A percentile compares a stretch with the other conserved stretches of the same genome.
Evolutionary conservation across 2,113 vertebrate genomes (phyloP).

Genomic region (Gnathonemus longibarbis): DNA sequence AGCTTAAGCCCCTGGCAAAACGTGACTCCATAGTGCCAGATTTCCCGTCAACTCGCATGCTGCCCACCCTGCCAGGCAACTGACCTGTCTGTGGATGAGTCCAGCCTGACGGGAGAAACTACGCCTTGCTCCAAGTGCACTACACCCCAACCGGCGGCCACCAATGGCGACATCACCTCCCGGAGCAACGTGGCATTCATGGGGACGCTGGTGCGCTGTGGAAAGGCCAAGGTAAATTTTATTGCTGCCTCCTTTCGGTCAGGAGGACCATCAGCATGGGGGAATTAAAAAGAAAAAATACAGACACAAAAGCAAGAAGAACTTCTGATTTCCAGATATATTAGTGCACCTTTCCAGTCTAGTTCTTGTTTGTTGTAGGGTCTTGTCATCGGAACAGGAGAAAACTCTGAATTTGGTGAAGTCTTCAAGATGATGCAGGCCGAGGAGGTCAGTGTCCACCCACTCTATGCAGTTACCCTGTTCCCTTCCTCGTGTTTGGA

Average conservation of each 20-base stretch:
- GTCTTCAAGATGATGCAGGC: conserved; percentile 99
- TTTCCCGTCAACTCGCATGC: not conserved
- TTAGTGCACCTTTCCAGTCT: not conserved
- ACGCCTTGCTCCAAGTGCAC: conserved; percentile 81
- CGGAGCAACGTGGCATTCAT: conserved; percentile 94
- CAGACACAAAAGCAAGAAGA: not conserved
- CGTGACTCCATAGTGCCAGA: not conserved
- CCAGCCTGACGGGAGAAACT: conserved; percentile 92
- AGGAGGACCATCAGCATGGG: not conserved
- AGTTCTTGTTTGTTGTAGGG: conserved; percentile 62
- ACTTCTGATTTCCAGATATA: not conserved
- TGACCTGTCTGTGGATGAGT: conserved; percentile 88
- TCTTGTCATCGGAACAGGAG: conserved; percentile 94
- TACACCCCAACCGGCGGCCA: conserved; percentile 61
- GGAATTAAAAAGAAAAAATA: not conserved
- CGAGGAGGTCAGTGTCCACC: conserved; percentile 76
- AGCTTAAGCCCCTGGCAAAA: not conserved
- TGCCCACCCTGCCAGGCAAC: conserved; percentile 59
- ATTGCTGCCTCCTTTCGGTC: not conserved
- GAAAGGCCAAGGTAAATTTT: conserved; percentile 86
- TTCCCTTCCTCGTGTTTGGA: not conserved
- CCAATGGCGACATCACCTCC: conserved; percentile 84
- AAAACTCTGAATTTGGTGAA: conserved; percentile 95
- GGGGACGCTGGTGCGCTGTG: conserved; percentile 94
- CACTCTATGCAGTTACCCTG: not conserved